Percentiles rank a stretch among this genome's conserved stretches.
Conservation (phyloP, 2,113 vertebrate genomes). For the Paracanthobrama guichenoti region DNA sequence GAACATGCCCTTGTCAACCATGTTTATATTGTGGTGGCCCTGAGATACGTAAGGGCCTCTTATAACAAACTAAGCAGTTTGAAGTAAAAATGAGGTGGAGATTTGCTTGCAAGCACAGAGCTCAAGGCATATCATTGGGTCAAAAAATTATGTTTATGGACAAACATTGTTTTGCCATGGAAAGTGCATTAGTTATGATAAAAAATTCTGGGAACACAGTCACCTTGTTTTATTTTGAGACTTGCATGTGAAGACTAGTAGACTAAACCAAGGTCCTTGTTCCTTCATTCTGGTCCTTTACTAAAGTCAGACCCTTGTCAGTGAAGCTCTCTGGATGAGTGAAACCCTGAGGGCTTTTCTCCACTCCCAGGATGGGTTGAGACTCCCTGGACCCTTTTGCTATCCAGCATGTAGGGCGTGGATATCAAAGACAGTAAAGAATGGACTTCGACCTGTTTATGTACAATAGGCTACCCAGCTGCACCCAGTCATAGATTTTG, state of each 20-base stretch:
- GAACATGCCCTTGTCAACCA: slow-evolving; percentile 26
- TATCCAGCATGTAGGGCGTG: slow-evolving; percentile 35
- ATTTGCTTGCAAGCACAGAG: not conserved
- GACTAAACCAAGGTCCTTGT: slow-evolving; percentile 42
- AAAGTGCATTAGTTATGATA: not conserved
- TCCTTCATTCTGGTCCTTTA: slow-evolving; percentile 29
- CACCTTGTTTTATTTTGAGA: slow-evolving; percentile 54
- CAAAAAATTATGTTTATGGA: not conserved
- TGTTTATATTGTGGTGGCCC: slow-evolving; percentile 25
- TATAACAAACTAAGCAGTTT: slow-evolving; percentile 6
- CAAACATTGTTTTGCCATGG: slow-evolving; percentile 8
- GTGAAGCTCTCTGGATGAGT: slow-evolving; percentile 7
- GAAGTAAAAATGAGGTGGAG: not conserved
- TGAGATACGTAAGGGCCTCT: not conserved
- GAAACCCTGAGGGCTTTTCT: slow-evolving; percentile 29
- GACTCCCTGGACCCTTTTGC: no score
- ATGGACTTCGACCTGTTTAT: slow-evolving; percentile 48
- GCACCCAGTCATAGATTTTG: slow-evolving; percentile 45
- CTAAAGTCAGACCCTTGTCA: slow-evolving; percentile 36
- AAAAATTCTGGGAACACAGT: slow-evolving; percentile 54
- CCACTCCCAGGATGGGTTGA: slow-evolving; percentile 20
- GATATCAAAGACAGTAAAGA: slow-evolving; percentile 25
- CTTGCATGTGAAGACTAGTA: slow-evolving; percentile 44
- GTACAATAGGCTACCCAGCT: slow-evolving; percentile 29
- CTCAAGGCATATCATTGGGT: not conserved